phyloP scores from a whole-genome alignment of 35 echinoderm and acorn worm species.

The Eucidaris tribuloides region DNA sequence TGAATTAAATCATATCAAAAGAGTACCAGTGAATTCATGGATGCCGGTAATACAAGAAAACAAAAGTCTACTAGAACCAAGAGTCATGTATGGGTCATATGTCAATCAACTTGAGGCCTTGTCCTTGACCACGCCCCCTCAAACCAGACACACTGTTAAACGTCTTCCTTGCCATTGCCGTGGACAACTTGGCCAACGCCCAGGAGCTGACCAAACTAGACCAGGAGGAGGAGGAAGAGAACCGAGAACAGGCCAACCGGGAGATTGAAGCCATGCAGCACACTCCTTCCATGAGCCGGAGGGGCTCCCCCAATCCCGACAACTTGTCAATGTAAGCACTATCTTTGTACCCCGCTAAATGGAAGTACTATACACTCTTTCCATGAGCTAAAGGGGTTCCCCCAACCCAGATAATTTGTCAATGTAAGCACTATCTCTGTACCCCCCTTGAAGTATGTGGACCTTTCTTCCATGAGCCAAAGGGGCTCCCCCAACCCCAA shows the following conservation, averaged over 20 bases:
- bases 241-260: constrained; percentile 30
- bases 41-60: too few relatives aligned
- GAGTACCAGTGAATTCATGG: too few relatives aligned
- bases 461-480: constrained; percentile 41
- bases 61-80: too few relatives aligned
- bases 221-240: constrained; percentile 77
- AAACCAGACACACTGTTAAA: constrained; percentile 99
- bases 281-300: constrained; percentile 44
- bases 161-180: constrained; percentile 99
- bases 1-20: too few relatives aligned
- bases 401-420: constrained; percentile 36
- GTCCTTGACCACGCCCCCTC: too few relatives aligned
- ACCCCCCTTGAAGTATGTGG: too few relatives aligned
- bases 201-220: constrained; percentile 96
- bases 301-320: constrained; percentile 51
- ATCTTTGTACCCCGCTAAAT: too few relatives aligned
- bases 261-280: constrained; percentile 36
- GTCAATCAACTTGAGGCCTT: too few relatives aligned
- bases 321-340: constrained; percentile 52
- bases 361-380: too few relatives aligned
- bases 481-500: constrained; percentile 51
- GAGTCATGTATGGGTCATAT: too few relatives aligned
- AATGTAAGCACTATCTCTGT: too few relatives aligned
- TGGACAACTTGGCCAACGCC: constrained; percentile 99
- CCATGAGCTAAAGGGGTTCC: constrained; percentile 46